phyloP scores from a whole-genome alignment of 1,140 invertebrate species.

The Neodiprion fabricii region DNA sequence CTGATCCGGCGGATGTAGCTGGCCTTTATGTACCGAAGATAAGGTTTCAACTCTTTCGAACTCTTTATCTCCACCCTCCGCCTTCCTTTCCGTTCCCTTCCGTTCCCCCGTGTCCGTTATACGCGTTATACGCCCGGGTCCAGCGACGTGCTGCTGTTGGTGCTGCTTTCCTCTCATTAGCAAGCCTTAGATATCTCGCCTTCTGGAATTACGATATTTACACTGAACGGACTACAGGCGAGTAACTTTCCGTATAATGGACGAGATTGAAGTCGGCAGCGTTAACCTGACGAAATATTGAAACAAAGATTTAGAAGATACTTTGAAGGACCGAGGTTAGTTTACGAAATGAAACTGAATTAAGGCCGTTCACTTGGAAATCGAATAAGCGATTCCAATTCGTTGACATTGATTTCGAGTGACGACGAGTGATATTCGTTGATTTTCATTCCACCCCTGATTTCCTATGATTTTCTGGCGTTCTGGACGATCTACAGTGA shows the following conservation, averaged over 20 bases:
- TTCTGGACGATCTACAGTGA: too few relatives aligned
- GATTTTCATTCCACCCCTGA: too few relatives aligned
- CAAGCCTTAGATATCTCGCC: conserved; percentile 13
- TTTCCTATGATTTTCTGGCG: too few relatives aligned
- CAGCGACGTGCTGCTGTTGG: neutral
- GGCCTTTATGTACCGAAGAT: conserved; percentile 42
- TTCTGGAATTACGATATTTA: neutral
- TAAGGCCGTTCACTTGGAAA: too few relatives aligned
- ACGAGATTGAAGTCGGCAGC: too few relatives aligned
- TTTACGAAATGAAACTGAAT: too few relatives aligned
- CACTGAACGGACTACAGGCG: neutral
- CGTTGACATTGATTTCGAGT: too few relatives aligned
- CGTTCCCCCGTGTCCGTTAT: neutral
- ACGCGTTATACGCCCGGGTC: neutral
- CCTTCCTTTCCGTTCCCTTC: conserved; percentile 26
- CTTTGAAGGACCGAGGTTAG: too few relatives aligned
- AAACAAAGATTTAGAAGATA: too few relatives aligned
- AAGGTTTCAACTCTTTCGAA: conserved; percentile 56
- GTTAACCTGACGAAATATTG: too few relatives aligned
- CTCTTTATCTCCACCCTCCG: conserved; percentile 43
- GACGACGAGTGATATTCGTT: too few relatives aligned
- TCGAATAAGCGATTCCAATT: too few relatives aligned
- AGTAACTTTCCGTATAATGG: neutral
- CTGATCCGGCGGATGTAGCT: conserved; percentile 59
- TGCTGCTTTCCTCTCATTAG: conserved; percentile 6